Base-by-base conservation (phyloP, 2,113 vertebrate genomes). In the Acrocephalus kingi region DNA sequence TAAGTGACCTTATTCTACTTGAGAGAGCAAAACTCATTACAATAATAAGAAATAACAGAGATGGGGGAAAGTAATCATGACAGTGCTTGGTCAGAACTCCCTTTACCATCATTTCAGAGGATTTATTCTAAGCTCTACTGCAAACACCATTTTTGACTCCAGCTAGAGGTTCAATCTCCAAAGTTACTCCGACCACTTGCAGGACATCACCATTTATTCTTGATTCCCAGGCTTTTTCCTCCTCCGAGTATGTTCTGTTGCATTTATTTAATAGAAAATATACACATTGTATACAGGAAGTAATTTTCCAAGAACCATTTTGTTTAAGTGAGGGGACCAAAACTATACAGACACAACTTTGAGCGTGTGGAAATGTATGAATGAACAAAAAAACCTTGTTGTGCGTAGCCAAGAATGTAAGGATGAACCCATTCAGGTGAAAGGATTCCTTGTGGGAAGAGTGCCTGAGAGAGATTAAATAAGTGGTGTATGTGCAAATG, bases 21-120 rank as follows among this genome's bases (percentile, higher is more conserved):
- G 81, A 95, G 79, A 97, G 71, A 96, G 83, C 86, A 98, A 96
- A 96, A 94, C 55, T 94, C 91, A 91, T 97, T 97, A 97, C 85
- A 95, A 82, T 97, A 98, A 97, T 95, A 96, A 96, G 95, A 96
- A 97, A 87, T 56, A 96, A 96, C 83, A 97, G 95, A 95, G 89
- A 95, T 59, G 76, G 59, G 31, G 33, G 2, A 43, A 92, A 73
- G 69, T 82, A 81, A 91, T 91, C 91, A 80, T 87, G 87, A 93
- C 89, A 96, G 55, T 30, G 6, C 51, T 90, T 96, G 73, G 52
- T 93, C 89, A 97, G 91, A 97, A 95, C 80, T 97, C 85, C 86
- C 78, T 97, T 97, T 90, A 88, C 96, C 92, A 84, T 94, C 41
- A 95, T 91, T 97, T 96, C 87, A 86, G 80, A 93, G 90, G 77